Conservation (phyloP, 2,888 invertebrate species). For the Mantis religiosa region DNA sequence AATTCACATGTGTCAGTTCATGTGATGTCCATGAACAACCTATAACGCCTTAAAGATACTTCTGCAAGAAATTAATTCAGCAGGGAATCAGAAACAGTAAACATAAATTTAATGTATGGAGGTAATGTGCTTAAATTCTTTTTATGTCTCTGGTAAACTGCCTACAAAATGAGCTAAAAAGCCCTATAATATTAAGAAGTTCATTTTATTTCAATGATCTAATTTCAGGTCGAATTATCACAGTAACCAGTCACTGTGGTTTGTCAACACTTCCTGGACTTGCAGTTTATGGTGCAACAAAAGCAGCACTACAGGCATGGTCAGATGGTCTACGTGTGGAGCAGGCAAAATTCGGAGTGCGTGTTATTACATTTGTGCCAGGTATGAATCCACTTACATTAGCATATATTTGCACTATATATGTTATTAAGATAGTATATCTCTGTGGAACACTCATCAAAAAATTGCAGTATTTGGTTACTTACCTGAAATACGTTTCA, state of each 20-base stretch:
- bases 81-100: too few relatives aligned
- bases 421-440: neutral
- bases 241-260: slow-evolving; percentile 81
- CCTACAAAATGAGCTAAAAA: too few relatives aligned
- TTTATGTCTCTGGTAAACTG: too few relatives aligned
- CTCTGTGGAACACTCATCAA: neutral
- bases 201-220: neutral
- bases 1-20: too few relatives aligned
- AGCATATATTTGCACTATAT: neutral
- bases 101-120: too few relatives aligned
- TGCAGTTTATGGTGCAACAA: slow-evolving; percentile 75
- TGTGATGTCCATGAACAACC: too few relatives aligned
- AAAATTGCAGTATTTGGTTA: too few relatives aligned
- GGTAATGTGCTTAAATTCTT: too few relatives aligned
- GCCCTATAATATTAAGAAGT: neutral
- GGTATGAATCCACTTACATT: slow-evolving; percentile 47
- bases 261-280: slow-evolving; percentile 67
- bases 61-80: too few relatives aligned
- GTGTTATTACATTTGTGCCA: slow-evolving; percentile 70
- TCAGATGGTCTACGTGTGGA: slow-evolving; percentile 70
- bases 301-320: slow-evolving; percentile 72
- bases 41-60: too few relatives aligned
- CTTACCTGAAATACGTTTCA: too few relatives aligned
- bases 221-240: slow-evolving; percentile 64
- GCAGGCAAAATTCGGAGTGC: slow-evolving; percentile 63